Conservation (phyloP, 2,113 vertebrate genomes). For the Chloroceryle aenea region DNA sequence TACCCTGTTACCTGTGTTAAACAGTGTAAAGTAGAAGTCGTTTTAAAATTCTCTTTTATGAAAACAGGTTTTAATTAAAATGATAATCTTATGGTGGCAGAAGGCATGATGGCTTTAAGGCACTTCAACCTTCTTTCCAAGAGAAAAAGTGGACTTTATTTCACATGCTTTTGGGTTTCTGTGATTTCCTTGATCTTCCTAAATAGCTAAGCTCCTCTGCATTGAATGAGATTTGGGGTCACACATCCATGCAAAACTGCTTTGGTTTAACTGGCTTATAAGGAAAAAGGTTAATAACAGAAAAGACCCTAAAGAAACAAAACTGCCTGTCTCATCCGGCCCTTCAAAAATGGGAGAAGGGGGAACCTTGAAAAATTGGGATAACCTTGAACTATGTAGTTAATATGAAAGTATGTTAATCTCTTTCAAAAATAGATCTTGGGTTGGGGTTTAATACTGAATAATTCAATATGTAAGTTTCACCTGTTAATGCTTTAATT, state of each 20-base stretch:
- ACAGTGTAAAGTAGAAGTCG: background rate
- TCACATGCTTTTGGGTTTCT: constrained; percentile 12
- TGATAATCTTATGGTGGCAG: background rate
- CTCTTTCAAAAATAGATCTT: background rate
- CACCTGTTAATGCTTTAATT: background rate
- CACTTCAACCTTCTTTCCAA: background rate
- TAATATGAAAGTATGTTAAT: background rate
- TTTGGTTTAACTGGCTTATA: constrained; percentile 29
- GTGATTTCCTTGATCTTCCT: constrained; percentile 44
- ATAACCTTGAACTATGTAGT: background rate
- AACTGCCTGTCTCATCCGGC: background rate
- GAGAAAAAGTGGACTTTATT: background rate
- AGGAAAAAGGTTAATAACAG: background rate
- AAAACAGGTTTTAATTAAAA: background rate
- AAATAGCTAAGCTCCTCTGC: constrained; percentile 10
- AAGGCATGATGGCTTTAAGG: background rate
- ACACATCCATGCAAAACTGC: constrained; percentile 6
- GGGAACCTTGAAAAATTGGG: background rate
- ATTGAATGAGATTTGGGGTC: background rate
- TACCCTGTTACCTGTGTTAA: background rate
- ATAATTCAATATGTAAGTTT: background rate
- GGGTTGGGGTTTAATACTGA: background rate
- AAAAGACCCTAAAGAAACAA: background rate
- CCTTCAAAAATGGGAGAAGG: background rate
- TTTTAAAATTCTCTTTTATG: background rate